A percentile compares a stretch with the other conserved stretches of the same genome.
These are phyloP conservation scores for Nannospalax galili DNA, from an alignment of 2,113 vertebrate species.

Conservation along the genomic window DNA sequence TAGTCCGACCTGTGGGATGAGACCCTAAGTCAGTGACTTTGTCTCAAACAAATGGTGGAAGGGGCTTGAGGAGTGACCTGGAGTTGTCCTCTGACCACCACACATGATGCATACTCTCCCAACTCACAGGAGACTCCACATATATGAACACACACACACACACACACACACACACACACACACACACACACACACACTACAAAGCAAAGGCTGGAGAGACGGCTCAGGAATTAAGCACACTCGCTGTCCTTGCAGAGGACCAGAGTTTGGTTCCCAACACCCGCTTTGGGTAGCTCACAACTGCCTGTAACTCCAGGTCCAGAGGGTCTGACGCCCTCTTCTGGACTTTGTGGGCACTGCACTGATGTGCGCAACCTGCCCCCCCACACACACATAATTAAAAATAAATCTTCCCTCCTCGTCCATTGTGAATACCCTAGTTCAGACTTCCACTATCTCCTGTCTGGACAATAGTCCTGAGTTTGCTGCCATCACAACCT, in stretches of 20 bases:
- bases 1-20: background rate
- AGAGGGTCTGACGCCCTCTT: background rate
- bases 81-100: background rate
- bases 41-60: background rate
- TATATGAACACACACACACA: background rate
- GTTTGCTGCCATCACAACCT: background rate
- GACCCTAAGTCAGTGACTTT: background rate
- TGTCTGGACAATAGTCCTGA: background rate
- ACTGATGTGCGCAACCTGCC: too few relatives aligned
- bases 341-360: background rate
- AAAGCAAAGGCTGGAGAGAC: background rate
- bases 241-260: background rate
- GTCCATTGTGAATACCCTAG: background rate
- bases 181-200: background rate
- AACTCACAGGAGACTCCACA: background rate
- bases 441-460: background rate
- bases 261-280: background rate
- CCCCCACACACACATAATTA: background rate
- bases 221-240: background rate
- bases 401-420: background rate
- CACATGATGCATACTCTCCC: background rate
- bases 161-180: background rate
- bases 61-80: background rate
- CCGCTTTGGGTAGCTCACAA: background rate
- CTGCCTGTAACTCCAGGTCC: background rate